Percentiles rank a stretch among this genome's conserved stretches.
Evolutionary conservation across 2,113 vertebrate genomes (phyloP).

Genomic region (Leptosomus discolor): DNA sequence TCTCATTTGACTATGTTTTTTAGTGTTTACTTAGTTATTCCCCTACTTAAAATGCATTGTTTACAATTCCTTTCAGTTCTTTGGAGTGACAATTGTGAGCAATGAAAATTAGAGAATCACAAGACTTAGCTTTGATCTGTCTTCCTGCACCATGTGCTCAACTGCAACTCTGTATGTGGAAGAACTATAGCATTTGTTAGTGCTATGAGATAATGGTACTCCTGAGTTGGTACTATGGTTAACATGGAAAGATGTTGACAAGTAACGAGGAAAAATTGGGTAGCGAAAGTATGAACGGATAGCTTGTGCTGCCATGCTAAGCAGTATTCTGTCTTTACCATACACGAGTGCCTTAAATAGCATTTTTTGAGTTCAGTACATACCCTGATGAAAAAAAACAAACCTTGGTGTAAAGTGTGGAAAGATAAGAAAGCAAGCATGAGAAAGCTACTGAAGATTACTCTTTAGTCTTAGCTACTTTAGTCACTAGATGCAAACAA

Average conservation of each 20-base stretch:
- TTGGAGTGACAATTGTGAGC: not conserved
- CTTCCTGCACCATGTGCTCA: not conserved
- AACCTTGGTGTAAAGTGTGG: not conserved
- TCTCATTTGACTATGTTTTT: not conserved
- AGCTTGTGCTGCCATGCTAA: not conserved
- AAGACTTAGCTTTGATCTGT: not conserved
- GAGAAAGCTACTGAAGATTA: not conserved
- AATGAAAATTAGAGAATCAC: not conserved
- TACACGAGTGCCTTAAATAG: not conserved
- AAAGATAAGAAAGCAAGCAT: not conserved
- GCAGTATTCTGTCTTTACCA: not conserved
- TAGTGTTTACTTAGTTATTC: slow-evolving; percentile 8
- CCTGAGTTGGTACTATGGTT: not conserved
- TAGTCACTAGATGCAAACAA: not conserved
- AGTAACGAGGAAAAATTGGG: not conserved
- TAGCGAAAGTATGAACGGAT: not conserved
- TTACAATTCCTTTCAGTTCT: not conserved
- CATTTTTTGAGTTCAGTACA: not conserved
- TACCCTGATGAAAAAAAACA: not conserved
- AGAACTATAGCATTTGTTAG: not conserved
- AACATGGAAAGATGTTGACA: not conserved
- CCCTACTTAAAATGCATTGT: not conserved
- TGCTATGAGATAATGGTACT: not conserved
- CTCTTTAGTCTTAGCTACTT: not conserved
- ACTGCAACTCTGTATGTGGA: not conserved